Evolutionary conservation across 1,140 invertebrate genomes (phyloP).

Genomic region (Drosophila chauvacae): DNA sequence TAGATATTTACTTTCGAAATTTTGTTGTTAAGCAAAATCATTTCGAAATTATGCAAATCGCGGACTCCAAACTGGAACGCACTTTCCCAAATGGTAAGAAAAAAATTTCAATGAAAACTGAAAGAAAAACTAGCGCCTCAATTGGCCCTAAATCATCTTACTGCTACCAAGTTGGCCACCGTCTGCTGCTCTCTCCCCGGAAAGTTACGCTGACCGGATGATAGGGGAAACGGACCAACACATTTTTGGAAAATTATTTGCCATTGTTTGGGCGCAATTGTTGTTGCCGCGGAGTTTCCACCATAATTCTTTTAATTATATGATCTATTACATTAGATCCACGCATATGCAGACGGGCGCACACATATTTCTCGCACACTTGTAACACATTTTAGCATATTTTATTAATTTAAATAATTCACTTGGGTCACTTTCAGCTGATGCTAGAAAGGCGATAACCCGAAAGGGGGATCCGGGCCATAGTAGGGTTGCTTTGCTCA

Average conservation of each 20-base stretch:
- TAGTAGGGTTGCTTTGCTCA: slow-evolving; percentile 41
- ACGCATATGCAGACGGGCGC: slow-evolving; percentile 40
- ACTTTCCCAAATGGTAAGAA: slow-evolving; percentile 62
- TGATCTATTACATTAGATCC: slow-evolving; percentile 72
- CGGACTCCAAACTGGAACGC: slow-evolving; percentile 43
- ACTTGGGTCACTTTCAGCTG: slow-evolving; percentile 55
- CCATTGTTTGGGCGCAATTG: slow-evolving; percentile 75
- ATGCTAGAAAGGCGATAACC: slow-evolving; percentile 61
- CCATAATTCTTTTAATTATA: slow-evolving; percentile 83
- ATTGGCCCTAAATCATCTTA: slow-evolving; percentile 70
- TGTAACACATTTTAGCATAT: slow-evolving; percentile 83
- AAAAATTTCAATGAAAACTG: slow-evolving; percentile 20
- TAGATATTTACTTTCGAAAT: slow-evolving; percentile 43
- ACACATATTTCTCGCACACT: slow-evolving; percentile 73
- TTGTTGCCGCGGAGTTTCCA: slow-evolving; percentile 60
- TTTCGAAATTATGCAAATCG: slow-evolving; percentile 75
- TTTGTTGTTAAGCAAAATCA: slow-evolving; percentile 43
- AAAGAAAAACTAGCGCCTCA: slow-evolving; percentile 47
- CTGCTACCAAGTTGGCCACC: slow-evolving; percentile 12
- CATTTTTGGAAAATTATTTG: slow-evolving; percentile 72
- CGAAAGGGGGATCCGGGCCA: not conserved
- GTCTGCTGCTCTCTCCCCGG: slow-evolving; percentile 8
- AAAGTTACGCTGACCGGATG: slow-evolving; percentile 50
- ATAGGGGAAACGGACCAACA: slow-evolving; percentile 44
- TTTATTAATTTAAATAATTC: slow-evolving; percentile 83